Conservation (phyloP, 1,140 invertebrate species). For the Caenorhabditis brenneri region DNA sequence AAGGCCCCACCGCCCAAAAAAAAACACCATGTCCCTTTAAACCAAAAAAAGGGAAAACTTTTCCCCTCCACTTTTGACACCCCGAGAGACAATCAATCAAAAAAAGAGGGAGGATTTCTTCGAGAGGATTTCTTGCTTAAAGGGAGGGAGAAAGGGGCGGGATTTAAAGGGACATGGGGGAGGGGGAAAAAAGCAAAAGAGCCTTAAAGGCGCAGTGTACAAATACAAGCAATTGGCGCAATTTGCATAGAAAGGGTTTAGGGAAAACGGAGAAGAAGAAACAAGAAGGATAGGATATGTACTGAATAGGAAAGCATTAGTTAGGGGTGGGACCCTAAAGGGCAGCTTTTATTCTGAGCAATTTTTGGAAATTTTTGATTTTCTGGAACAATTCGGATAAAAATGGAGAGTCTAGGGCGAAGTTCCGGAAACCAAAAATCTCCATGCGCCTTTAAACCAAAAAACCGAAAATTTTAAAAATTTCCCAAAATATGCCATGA, state of each 20-base stretch:
- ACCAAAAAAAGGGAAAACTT: background rate
- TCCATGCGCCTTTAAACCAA: too few species aligned
- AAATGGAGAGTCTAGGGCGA: too few species aligned
- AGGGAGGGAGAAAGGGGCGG: background rate
- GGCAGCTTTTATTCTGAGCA: too few species aligned
- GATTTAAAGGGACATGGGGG: background rate
- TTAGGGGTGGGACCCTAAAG: background rate
- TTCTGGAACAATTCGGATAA: too few species aligned
- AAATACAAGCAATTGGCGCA: background rate
- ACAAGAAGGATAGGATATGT: background rate
- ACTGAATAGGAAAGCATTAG: background rate
- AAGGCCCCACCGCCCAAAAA: too few species aligned
- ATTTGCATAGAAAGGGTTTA: conserved; percentile 23
- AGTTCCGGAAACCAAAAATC: too few species aligned
- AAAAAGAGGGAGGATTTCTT: background rate
- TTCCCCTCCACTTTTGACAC: conserved; percentile 26
- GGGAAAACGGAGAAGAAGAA: background rate
- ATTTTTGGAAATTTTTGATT: too few species aligned
- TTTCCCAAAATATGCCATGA: too few species aligned
- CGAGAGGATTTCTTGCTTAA: background rate
- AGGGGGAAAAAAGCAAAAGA: background rate
- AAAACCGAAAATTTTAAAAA: too few species aligned
- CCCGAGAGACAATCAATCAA: conserved; percentile 41
- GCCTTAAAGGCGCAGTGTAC: background rate
- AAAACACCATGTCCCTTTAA: too few species aligned